phyloP scores from a whole-genome alignment of 1,140 invertebrate species.

The Pseudomyrmex pallidus region DNA sequence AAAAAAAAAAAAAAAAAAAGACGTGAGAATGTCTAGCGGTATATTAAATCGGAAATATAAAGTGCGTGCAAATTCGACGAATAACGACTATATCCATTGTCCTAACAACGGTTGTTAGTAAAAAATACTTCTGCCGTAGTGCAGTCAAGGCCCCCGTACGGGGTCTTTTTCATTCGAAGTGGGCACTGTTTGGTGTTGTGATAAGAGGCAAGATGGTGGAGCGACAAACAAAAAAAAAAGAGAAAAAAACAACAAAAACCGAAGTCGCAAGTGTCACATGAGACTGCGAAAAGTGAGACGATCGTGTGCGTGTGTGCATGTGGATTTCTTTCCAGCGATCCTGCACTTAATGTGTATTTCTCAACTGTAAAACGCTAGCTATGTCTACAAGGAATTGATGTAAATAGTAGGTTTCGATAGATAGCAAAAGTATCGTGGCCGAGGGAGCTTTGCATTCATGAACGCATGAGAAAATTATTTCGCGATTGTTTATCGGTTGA shows the following conservation, averaged over 20 bases:
- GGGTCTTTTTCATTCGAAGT: conserved; percentile 63
- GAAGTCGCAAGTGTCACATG: conserved; percentile 44
- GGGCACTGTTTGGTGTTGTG: conserved; percentile 72
- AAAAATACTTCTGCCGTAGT: conserved; percentile 53
- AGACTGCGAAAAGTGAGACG: conserved; percentile 20
- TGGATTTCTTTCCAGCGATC: conserved; percentile 72
- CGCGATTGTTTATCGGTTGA: conserved; percentile 24
- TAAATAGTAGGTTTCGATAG: conserved; percentile 77
- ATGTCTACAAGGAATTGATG: conserved; percentile 82
- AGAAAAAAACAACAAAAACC: conserved; percentile 21
- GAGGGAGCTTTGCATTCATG: conserved; percentile 69
- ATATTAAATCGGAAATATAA: conserved; percentile 27
- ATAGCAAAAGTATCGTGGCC: conserved; percentile 73
- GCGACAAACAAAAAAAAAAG: conserved; percentile 58
- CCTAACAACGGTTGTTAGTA: conserved; percentile 55
- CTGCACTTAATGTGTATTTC: conserved; percentile 70
- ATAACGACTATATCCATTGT: conserved; percentile 43
- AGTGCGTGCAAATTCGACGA: conserved; percentile 1
- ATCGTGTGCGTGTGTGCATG: conserved; percentile 28
- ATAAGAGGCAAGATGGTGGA: conserved; percentile 76
- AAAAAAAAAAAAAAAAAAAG: background rate
- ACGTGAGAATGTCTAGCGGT: conserved; percentile 47
- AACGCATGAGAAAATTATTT: conserved; percentile 37
- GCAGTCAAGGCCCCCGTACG: conserved; percentile 21
- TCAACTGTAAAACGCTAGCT: conserved; percentile 71